Evolutionary conservation across 2,888 invertebrate species (phyloP).

Genomic region (Byasa hedistus): DNA sequence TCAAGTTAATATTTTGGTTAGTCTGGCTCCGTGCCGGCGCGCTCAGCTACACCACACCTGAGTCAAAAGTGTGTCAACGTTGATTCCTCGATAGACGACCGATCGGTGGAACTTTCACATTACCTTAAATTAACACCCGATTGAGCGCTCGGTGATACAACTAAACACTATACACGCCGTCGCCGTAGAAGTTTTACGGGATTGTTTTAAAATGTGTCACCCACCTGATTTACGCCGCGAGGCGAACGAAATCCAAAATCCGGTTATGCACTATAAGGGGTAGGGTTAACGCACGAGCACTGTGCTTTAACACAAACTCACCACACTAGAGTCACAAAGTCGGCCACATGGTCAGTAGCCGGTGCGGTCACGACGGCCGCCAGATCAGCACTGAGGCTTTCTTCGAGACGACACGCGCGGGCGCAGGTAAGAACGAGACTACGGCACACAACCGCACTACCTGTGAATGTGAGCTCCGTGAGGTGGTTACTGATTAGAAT

Average conservation of each 20-base stretch:
- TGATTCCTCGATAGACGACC: slow-evolving; percentile 70
- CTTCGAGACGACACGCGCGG: slow-evolving; percentile 62
- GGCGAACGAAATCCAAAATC: slow-evolving; percentile 69
- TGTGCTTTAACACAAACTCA: slow-evolving; percentile 72
- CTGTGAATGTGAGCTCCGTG: slow-evolving; percentile 42
- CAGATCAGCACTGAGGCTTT: slow-evolving; percentile 72
- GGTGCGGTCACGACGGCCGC: slow-evolving; percentile 73
- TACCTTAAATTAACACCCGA: slow-evolving; percentile 72
- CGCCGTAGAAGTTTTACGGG: slow-evolving; percentile 26
- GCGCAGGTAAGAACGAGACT: slow-evolving; percentile 70
- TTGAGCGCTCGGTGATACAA: slow-evolving; percentile 47
- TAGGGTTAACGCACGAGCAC: slow-evolving; percentile 76
- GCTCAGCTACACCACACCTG: slow-evolving; percentile 75
- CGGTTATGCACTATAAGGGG: slow-evolving; percentile 76
- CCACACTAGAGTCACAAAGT: slow-evolving; percentile 71
- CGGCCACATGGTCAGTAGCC: slow-evolving; percentile 70
- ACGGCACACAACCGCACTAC: slow-evolving; percentile 47
- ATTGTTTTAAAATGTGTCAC: slow-evolving; percentile 41
- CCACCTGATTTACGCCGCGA: slow-evolving; percentile 69
- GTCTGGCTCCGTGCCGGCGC: slow-evolving; percentile 65
- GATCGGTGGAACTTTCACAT: slow-evolving; percentile 77
- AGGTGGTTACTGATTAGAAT: slow-evolving; percentile 40
- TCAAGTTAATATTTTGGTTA: slow-evolving; percentile 74
- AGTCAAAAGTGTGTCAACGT: slow-evolving; percentile 76
- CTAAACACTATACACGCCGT: slow-evolving; percentile 39